Evolutionary conservation across 2,797 vertebrate species (phyloP), one percentile per base, ranked within the genome.

Genomic region (Gymnocypris eckloni): DNA sequence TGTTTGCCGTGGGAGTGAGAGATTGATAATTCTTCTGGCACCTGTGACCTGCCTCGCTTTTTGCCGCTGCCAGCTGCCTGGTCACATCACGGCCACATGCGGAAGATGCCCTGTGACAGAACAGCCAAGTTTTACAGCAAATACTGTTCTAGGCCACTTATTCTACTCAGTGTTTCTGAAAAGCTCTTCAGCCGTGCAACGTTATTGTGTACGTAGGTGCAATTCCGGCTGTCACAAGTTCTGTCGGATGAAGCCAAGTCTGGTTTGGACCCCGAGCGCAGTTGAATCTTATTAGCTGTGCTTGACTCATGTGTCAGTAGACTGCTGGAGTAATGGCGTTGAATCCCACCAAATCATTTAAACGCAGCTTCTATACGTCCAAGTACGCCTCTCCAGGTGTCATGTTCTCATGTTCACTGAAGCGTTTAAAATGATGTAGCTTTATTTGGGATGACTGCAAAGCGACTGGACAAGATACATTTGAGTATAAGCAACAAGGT

Each of bases 1-100:
- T 89, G 92, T 94, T 93, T 92, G 91, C 78, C 15, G 88, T 66
- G 81, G 86, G 82, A 89, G 87, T 87, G 85, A 92, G 90, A 91
- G 90, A 90, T 81, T 91, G 93, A 92, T 93, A 81, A 93, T 94
- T 94, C 93, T 86, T 87, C 56, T 92, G 93, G 93, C 94, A 95
- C 93, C 93, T 93, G 93, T 95, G 95, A 93, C 94, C 92, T 87
- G 91, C 90, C 84, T 87, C 81, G 79, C 86, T 85, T 91, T 90
- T 89, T 86, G 90, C 90, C 88, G 89, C 93, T 89, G 92, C 92
- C 90, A 92, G 90, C 88, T 90, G 92, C 90, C 91, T 89, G 48
- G 8, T 83, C 91, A 89, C 91, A 93, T 93, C 92, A 93, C 83
- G 84, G 85, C 86, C 81, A 86, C 86, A 87, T 82, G 89, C 92